Base-by-base conservation (phyloP, 2,113 vertebrate genomes). In the Cryptomyrus ogoouensis region DNA sequence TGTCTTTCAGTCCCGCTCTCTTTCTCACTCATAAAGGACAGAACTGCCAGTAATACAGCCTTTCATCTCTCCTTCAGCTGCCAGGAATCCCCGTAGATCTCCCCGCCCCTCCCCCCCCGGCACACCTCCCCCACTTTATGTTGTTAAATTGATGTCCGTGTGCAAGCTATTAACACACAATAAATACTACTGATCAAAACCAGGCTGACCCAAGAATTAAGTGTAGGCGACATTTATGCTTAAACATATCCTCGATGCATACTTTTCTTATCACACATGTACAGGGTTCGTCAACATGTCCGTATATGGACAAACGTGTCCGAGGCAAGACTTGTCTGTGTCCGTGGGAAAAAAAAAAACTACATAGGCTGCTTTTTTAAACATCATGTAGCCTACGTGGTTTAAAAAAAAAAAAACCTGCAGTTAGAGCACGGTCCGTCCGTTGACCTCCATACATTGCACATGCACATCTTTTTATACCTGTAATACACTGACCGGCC, bases 11-110 rank as follows among this genome's bases (percentile, higher is more conserved):
- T 95, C 93, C 95, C 93, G 94, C 93, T 96, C 92, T 93, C 95
- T 95, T 58, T 96, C 95, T 96, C 91, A 93, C 94, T 96, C 96
- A 96, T 92, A 94, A 95, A 95, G 93, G 94, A 96, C 92, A 93
- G 84, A 89, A 90, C 90, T 96, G 95, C 96, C 96, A 95, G 96
- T 96, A 96, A 96, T 93, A 91, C 80, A 90, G 58, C 91, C 91
- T 95, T 94, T 94, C 93, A 93, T 94, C 94, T 94, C 93, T 94
- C 93, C 86, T 91, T 90, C 89, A 83, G 93, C 93, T 96, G 95
- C 95, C 96, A 95, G 95, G 96, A 96, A 96, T 90, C 93, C 90
- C 93, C 94, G 87, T 56, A 93, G 92, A 21, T 19, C 52, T 1
- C 52, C 52, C 17, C 10, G 3, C 49, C 49, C 19, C 58, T 6